phyloP scores from a whole-genome alignment of 2,888 invertebrate species.

The Xanthostigma xanthostigma region DNA sequence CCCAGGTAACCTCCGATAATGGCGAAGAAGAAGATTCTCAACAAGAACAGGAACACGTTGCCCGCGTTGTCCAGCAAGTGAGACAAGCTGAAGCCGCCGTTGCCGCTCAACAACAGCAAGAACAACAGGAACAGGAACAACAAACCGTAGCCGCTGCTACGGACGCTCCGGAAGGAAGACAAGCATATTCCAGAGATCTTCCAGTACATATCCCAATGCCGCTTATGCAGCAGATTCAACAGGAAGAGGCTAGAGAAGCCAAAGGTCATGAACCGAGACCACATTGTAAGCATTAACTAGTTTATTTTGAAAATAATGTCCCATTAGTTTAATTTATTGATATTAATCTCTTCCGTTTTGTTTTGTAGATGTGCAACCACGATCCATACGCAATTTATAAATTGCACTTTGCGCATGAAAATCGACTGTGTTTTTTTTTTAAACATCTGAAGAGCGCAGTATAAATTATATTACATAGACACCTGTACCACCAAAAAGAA shows the following conservation, averaged over 20 bases:
- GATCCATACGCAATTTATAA: slow-evolving; percentile 52
- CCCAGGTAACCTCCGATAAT: background rate
- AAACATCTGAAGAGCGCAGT: no score
- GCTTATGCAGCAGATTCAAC: slow-evolving; percentile 32
- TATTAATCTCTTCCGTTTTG: slow-evolving; percentile 6
- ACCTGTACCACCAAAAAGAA: no score
- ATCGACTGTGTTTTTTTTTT: no score
- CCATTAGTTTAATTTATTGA: slow-evolving; percentile 1
- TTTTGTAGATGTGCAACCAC: slow-evolving; percentile 63
- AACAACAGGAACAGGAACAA: slow-evolving; percentile 21
- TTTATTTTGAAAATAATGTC: slow-evolving; percentile 1
- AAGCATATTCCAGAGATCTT: slow-evolving; percentile 25
- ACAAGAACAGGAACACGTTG: slow-evolving; percentile 13
- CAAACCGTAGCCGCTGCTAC: slow-evolving; percentile 9
- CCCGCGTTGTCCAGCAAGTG: slow-evolving; percentile 22
- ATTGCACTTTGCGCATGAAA: background rate
- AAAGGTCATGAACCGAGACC: slow-evolving; percentile 36
- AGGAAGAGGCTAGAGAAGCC: slow-evolving; percentile 35
- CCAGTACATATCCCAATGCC: slow-evolving; percentile 28
- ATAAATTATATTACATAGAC: no score
- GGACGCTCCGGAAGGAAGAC: slow-evolving; percentile 24
- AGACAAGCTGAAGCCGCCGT: slow-evolving; percentile 20
- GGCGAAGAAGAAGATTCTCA: slow-evolving; percentile 5
- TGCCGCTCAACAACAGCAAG: slow-evolving; percentile 29
- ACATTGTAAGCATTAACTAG: slow-evolving; percentile 48